Percentiles rank a stretch among this genome's conserved stretches.
Evolutionary conservation across 2,888 invertebrate genomes (phyloP).

Genomic region (Zygogramma bicolorata): DNA sequence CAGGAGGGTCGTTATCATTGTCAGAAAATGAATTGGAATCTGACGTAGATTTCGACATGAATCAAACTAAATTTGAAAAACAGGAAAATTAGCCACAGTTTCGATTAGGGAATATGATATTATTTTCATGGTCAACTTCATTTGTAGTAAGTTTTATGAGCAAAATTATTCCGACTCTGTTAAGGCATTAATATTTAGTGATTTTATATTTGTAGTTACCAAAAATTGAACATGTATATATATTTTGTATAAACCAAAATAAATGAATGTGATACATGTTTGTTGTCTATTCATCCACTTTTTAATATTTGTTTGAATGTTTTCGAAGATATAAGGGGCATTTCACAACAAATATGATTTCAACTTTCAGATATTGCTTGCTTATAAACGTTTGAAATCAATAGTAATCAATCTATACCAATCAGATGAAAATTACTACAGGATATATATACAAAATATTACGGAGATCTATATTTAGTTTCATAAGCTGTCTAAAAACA

Average conservation of each 20-base stretch:
- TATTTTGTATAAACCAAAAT: conserved; percentile 3
- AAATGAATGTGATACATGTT: neutral
- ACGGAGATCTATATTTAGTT: no score
- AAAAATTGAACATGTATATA: neutral
- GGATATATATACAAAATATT: no score
- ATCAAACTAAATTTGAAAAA: conserved; percentile 24
- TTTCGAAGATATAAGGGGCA: no score
- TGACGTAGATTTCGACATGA: conserved; percentile 68
- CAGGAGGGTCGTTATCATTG: conserved; percentile 83
- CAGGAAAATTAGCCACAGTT: neutral
- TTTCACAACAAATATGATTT: no score
- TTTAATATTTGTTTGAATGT: no score
- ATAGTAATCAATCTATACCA: no score
- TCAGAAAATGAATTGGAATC: conserved; percentile 88
- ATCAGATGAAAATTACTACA: no score
- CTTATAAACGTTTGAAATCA: no score
- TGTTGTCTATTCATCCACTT: neutral
- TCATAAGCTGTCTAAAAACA: no score
- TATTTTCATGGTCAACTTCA: neutral
- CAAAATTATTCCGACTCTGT: neutral
- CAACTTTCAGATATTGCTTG: no score
- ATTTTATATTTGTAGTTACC: conserved; percentile 5
- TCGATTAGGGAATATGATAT: neutral
- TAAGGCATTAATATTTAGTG: neutral
- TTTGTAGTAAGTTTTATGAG: neutral